A percentile compares a stretch with the other conserved stretches of the same genome.
These are phyloP conservation scores for Formicarius rufipectus DNA, from an alignment of 2,113 vertebrate genomes.

Conservation along the genomic window DNA sequence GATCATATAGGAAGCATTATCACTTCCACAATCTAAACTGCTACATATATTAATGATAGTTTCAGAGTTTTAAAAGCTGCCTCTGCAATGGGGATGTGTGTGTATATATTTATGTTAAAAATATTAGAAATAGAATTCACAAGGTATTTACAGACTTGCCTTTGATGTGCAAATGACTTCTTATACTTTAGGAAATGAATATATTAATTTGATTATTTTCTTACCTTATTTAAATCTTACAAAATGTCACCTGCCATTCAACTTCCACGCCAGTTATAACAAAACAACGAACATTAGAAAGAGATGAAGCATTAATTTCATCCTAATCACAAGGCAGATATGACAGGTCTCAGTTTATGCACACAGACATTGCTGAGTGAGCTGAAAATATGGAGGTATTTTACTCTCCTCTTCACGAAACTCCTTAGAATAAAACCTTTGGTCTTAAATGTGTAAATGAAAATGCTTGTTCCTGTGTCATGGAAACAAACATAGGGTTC, in stretches of 20 bases:
- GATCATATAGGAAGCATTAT: not conserved
- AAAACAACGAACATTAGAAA: conserved; percentile 64
- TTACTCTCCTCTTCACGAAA: not conserved
- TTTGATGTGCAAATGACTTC: conserved; percentile 75
- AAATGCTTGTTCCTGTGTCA: not conserved
- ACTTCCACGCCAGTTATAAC: conserved; percentile 48
- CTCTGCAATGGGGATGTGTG: not conserved
- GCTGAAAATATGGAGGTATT: conserved; percentile 32
- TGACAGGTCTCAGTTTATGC: conserved; percentile 62
- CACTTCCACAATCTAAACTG: not conserved
- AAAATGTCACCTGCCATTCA: conserved; percentile 81
- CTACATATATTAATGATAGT: not conserved
- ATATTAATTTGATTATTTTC: conserved; percentile 77
- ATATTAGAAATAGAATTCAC: conserved; percentile 33
- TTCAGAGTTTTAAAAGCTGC: conserved; percentile 8
- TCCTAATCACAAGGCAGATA: conserved; percentile 58
- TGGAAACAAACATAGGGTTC: not conserved
- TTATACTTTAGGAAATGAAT: conserved; percentile 70
- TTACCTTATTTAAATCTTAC: conserved; percentile 71
- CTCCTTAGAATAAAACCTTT: conserved; percentile 31
- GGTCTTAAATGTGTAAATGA: conserved; percentile 8
- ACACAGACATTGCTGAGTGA: conserved; percentile 42
- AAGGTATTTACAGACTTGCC: conserved; percentile 60
- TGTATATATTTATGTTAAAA: not conserved
- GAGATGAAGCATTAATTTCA: conserved; percentile 68